A percentile compares a stretch with the other conserved stretches of the same genome.
phyloP scores from a whole-genome alignment of 2,888 invertebrate genomes.

The Ennomos quercinarius region DNA sequence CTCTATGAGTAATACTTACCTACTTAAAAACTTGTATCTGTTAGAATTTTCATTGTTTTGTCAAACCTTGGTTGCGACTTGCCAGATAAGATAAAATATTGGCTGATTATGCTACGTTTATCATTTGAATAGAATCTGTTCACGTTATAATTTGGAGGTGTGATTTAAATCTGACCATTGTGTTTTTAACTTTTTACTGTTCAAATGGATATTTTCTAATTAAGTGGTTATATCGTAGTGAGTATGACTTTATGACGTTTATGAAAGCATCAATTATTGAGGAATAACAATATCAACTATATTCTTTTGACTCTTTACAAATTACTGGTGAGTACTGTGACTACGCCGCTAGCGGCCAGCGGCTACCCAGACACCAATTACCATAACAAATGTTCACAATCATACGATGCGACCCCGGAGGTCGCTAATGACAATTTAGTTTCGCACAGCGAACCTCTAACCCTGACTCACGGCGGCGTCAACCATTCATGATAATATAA shows the following conservation, averaged over 20 bases:
- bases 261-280: too few species aligned
- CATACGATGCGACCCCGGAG: slow-evolving; percentile 61
- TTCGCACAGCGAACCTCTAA: slow-evolving; percentile 51
- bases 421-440: slow-evolving; percentile 66
- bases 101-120: slow-evolving; percentile 46
- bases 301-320: background rate
- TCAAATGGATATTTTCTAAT: too few species aligned
- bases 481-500: slow-evolving; percentile 44
- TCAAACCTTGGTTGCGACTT: slow-evolving; percentile 50
- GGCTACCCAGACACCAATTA: slow-evolving; percentile 43
- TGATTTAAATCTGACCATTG: slow-evolving; percentile 4
- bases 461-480: slow-evolving; percentile 45
- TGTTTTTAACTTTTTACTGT: background rate
- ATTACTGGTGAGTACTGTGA: background rate
- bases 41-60: slow-evolving; percentile 66
- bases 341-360: slow-evolving; percentile 19
- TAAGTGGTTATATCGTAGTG: too few species aligned
- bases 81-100: slow-evolving; percentile 66
- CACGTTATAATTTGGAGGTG: slow-evolving; percentile 28
- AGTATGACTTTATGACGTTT: too few species aligned
- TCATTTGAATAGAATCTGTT: slow-evolving; percentile 38
- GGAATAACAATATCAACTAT: too few species aligned
- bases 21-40: slow-evolving; percentile 51
- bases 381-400: slow-evolving; percentile 50
- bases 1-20: slow-evolving; percentile 44